Percentiles rank a stretch among this genome's conserved stretches.
Conservation (phyloP, 1,140 invertebrate species). For the Saccostrea glomerata region DNA sequence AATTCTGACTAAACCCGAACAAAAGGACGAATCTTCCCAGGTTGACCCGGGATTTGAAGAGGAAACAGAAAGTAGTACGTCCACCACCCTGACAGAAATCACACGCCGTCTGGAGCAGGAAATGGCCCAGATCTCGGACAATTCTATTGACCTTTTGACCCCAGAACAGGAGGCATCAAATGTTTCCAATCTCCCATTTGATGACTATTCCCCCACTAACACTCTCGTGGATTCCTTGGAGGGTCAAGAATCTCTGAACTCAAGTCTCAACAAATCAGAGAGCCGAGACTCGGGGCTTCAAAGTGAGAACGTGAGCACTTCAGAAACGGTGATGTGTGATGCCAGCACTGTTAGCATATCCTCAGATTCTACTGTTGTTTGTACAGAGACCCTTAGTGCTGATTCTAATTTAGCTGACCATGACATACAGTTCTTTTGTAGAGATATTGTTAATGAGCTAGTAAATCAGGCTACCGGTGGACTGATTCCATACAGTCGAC, state of each 20-base stretch:
- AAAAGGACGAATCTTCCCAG: slow-evolving; percentile 53
- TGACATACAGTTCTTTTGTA: slow-evolving; percentile 38
- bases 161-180: slow-evolving; percentile 46
- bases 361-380: slow-evolving; percentile 1
- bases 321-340: slow-evolving; percentile 61
- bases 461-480: slow-evolving; percentile 13
- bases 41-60: slow-evolving; percentile 64
- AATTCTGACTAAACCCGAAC: slow-evolving; percentile 41
- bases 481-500: slow-evolving; percentile 11
- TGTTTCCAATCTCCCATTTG: not conserved
- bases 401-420: not conserved
- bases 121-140: slow-evolving; percentile 36
- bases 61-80: slow-evolving; percentile 52
- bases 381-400: not conserved
- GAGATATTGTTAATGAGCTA: slow-evolving; percentile 54
- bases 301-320: slow-evolving; percentile 72
- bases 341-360: not conserved
- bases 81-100: slow-evolving; percentile 14
- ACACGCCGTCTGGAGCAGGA: not conserved
- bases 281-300: slow-evolving; percentile 74
- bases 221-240: slow-evolving; percentile 49
- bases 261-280: slow-evolving; percentile 71
- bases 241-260: slow-evolving; percentile 33
- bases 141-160: slow-evolving; percentile 62
- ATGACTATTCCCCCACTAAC: slow-evolving; percentile 41